Conservation (phyloP, 2,113 vertebrate species). For the Condylura cristata region DNA sequence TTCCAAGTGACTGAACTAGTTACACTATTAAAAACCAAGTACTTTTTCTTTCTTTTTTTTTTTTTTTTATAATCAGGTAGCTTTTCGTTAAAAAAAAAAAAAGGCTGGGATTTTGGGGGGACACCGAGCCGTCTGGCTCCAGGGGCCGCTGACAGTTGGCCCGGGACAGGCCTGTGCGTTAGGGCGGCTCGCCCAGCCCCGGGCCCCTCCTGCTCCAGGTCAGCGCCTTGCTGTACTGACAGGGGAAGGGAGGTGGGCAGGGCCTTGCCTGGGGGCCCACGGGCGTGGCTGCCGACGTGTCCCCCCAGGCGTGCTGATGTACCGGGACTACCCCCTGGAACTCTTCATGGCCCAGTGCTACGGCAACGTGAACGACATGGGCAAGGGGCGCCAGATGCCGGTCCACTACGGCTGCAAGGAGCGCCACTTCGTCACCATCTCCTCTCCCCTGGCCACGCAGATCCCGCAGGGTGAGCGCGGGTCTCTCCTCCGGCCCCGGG, state of each 20-base stretch:
- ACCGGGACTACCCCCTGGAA: constrained; percentile 93
- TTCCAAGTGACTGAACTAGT: not conserved
- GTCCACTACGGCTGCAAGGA: constrained; percentile 95
- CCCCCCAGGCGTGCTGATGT: constrained; percentile 93
- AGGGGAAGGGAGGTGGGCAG: not conserved
- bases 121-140: not conserved
- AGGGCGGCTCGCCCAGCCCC: not conserved
- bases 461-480: constrained; percentile 92
- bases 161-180: not conserved
- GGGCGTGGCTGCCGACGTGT: not conserved
- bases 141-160: not conserved
- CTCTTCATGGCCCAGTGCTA: constrained; percentile 97
- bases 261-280: not conserved
- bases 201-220: not conserved
- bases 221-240: not conserved
- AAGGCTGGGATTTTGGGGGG: not conserved
- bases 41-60: not conserved
- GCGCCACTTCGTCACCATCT: constrained; percentile 95
- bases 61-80: no score
- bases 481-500: not conserved
- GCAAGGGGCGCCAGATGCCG: constrained; percentile 96
- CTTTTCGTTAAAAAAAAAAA: not conserved
- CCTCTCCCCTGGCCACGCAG: constrained; percentile 95
- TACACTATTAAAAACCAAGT: not conserved
- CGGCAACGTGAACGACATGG: constrained; percentile 88